Base-by-base conservation (phyloP, 2,888 invertebrate genomes). In the Rhaphigaster nebulosa region DNA sequence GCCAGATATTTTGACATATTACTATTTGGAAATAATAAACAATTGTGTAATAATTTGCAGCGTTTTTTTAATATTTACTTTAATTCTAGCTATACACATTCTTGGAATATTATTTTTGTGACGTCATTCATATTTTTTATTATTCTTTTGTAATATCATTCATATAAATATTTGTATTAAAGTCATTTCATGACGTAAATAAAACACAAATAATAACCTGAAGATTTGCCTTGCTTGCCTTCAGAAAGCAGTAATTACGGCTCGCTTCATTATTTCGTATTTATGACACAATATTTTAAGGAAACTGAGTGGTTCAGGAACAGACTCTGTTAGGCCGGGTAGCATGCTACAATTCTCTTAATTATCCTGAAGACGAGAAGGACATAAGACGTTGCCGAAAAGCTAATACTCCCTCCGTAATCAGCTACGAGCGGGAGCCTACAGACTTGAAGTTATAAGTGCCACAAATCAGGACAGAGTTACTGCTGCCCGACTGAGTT, bases 381-480 rank as follows among this genome's bases (percentile, higher is more conserved):
- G 29, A 34, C 38, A 23, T 20, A 76, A 38, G 70, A 76, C 34
- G 23, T 76, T 76, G 38, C 70, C 70, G 38, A 76, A 76, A 76
- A 76, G 18, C 34, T 38, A 76, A 76, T 76, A 34, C 70, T 76
- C 34, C 38, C 29, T 76, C 70, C 8, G 26, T 38, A 38, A 38
- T 76, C 8, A 76, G 8, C 70, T 38, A 76, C 3, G 23, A 76
- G 70, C 70, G 38, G 70, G 38, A 38, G 70, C 20, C 70, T 76
- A 34, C 34, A 23, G 38, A 10, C 34, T 15, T 18, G 18, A 76
- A 84, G 84, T 84, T 84, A 50, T 84, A 50, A 45, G 38, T 13
- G 45, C n/a, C 45, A 84, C 84, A 84, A 84, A 84, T 84, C 84
- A 84, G 84, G 13, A 13, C 45, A n/a, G 84, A 84, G 84, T 84